Conservation (phyloP, 2,113 vertebrate genomes). For the Hydrolagus affinis region DNA sequence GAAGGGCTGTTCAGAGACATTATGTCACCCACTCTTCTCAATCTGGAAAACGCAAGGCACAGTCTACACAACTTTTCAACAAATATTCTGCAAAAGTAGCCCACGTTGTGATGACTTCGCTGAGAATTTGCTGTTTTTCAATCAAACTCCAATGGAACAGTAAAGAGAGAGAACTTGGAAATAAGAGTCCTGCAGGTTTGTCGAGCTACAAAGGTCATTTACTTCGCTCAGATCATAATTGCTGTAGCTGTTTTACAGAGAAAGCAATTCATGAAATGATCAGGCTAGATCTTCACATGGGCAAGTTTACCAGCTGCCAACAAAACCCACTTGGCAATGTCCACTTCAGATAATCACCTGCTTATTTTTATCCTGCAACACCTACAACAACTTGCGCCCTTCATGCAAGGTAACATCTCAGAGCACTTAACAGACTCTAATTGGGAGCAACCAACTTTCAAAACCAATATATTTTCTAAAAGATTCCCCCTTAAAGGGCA, state of each 20-base stretch:
- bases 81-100: not conserved
- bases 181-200: not conserved
- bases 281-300: too few species aligned
- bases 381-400: too few species aligned
- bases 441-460: too few species aligned
- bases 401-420: too few species aligned
- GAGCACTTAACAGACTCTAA: too few species aligned
- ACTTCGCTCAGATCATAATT: not conserved
- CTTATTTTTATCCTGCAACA: too few species aligned
- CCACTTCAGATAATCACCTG: too few species aligned
- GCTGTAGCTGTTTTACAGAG: not conserved
- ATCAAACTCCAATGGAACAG: not conserved
- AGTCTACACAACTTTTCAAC: slow-evolving; percentile 4
- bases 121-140: not conserved
- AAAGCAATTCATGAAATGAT: not conserved
- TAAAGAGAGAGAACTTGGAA: not conserved
- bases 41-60: not conserved
- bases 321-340: too few species aligned
- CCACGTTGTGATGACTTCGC: not conserved
- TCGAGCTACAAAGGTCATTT: not conserved
- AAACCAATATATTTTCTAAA: too few species aligned
- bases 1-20: not conserved
- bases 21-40: not conserved
- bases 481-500: too few species aligned
- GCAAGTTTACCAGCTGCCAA: too few species aligned